These are phyloP conservation scores for Cotesia glomerata DNA, from an alignment of 1,140 invertebrate species.

Conservation along the genomic window DNA sequence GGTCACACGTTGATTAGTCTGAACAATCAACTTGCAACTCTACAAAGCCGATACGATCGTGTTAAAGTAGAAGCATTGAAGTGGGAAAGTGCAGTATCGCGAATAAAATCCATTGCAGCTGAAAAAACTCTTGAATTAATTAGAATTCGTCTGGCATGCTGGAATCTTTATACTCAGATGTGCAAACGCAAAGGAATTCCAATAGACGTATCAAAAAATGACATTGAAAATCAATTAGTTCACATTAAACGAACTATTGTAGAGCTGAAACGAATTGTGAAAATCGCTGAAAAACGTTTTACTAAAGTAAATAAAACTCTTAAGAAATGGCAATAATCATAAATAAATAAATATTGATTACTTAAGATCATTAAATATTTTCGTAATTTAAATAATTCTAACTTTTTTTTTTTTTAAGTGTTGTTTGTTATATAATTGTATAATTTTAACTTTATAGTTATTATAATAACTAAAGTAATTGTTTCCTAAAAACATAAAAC, in stretches of 20 bases:
- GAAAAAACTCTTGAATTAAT: conserved; percentile 51
- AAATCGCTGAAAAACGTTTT: conserved; percentile 37
- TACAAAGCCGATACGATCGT: conserved; percentile 48
- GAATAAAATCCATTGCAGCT: conserved; percentile 45
- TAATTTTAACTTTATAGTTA: too few relatives aligned
- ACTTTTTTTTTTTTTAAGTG: not conserved
- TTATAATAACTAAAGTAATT: not conserved
- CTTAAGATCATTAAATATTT: not conserved
- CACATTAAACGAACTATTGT: conserved; percentile 55
- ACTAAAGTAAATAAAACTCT: not conserved
- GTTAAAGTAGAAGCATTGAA: conserved; percentile 44
- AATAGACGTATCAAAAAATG: conserved; percentile 39
- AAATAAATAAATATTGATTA: not conserved
- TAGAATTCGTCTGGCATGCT: conserved; percentile 49
- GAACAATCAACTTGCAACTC: conserved; percentile 50
- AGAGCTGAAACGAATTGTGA: conserved; percentile 49
- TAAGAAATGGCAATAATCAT: not conserved
- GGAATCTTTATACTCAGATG: conserved; percentile 60
- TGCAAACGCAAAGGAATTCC: conserved; percentile 49
- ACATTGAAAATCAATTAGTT: conserved; percentile 53
- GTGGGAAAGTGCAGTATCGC: conserved; percentile 52
- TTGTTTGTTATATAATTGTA: too few relatives aligned
- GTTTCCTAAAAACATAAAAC: not conserved
- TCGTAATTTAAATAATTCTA: not conserved
- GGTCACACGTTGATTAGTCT: conserved; percentile 50